Conservation (phyloP, 2,888 invertebrate genomes). For the Euclidia mi region DNA sequence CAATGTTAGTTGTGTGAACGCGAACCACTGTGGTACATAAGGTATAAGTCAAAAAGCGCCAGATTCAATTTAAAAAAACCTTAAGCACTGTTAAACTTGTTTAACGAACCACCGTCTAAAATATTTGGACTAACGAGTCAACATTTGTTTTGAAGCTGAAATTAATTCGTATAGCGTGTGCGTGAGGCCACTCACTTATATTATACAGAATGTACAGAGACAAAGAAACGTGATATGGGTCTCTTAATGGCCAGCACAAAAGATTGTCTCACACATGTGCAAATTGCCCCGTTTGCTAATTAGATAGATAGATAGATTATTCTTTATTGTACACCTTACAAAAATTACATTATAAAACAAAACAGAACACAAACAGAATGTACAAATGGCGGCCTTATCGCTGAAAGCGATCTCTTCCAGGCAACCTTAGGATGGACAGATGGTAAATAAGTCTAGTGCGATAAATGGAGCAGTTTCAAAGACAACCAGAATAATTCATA, state of each 20-base stretch:
- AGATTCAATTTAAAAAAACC: conserved; percentile 48
- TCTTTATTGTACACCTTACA: too few species aligned
- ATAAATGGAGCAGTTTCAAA: too few species aligned
- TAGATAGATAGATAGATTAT: too few species aligned
- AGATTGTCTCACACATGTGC: conserved; percentile 67
- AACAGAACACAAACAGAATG: too few species aligned
- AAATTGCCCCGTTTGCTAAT: conserved; percentile 75
- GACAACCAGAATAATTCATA: too few species aligned
- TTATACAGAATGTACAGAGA: conserved; percentile 64
- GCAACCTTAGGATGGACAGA: too few species aligned
- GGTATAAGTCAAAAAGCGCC: conserved; percentile 26
- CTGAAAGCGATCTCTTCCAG: too few species aligned
- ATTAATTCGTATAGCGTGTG: conserved; percentile 78
- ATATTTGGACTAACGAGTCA: conserved; percentile 74
- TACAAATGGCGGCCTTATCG: too few species aligned
- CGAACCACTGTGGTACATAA: conserved; percentile 16
- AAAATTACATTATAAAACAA: too few species aligned
- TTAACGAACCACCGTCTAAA: conserved; percentile 52
- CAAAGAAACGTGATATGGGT: conserved; percentile 86
- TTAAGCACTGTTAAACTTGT: conserved; percentile 49
- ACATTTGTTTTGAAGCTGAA: conserved; percentile 78
- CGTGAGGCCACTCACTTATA: conserved; percentile 63
- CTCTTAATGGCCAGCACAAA: conserved; percentile 77
- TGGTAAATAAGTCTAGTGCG: too few species aligned
- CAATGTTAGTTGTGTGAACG: not conserved